Evolutionary conservation across 2,888 invertebrate genomes (phyloP), one percentile per base, ranked within the genome.

Genomic region (Agrochola macilenta): DNA sequence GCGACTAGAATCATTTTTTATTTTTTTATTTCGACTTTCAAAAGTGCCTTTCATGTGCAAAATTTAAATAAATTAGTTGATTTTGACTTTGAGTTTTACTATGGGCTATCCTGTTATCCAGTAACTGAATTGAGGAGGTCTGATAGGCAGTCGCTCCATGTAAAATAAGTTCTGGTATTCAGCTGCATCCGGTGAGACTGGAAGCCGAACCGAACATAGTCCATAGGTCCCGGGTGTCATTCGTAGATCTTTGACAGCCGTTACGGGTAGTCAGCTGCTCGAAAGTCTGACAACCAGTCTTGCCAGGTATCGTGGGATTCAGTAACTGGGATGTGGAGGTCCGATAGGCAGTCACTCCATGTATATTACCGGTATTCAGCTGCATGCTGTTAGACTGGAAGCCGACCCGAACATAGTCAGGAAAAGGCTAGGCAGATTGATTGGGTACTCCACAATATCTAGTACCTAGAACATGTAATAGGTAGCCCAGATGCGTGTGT

Each of bases 391-490:
- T n/a, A 54, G 17, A n/a, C 57, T n/a, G 14, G 35, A 35, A 52
- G 17, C 11, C 9, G 9, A 17, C 17, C 23, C 12, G 20, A 30
- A 49, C 14, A 2, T 30, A 30, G 20, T 23, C 8, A 5, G 12
- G 4, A 35, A 23, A 35, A n/a, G 23, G 9, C 9, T 23, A 9
- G 9, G 23, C 5, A 35, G 30, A 68, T 35, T 8, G 14, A 30
- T 52, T 68, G 8, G 20, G 68, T 65, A 57, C 17, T 35, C 1
- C 2, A 46, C 49, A 76, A 54, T 57, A 80, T 46, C 39, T 46
- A 30, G 14, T 69, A 20, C 5, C 2, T n/a, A 17, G 26, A 57
- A 73, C 14, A n/a, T 49, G 12, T 58, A 52, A 69, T 76, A 4
- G 1, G 2, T 23, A 60, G 26, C 39, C 2, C 49, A 66, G 60